These are phyloP conservation scores for Myrmecobius fasciatus DNA, from an alignment of 2,113 vertebrate species.

Conservation along the genomic window DNA sequence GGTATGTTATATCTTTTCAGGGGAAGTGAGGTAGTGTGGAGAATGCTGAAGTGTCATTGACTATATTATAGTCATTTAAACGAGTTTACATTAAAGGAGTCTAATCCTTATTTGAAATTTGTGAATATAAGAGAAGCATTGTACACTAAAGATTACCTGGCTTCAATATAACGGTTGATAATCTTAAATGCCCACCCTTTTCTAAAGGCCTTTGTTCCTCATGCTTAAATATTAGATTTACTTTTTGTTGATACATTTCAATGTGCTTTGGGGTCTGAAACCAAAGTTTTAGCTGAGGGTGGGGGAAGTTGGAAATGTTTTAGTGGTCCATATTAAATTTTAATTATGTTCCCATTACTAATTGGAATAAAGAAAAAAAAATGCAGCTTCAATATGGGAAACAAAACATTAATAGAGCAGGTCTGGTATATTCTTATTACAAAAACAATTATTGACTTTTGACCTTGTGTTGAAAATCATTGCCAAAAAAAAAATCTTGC, in stretches of 20 bases:
- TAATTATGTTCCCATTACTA: constrained; percentile 41
- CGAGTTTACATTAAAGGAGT: constrained; percentile 49
- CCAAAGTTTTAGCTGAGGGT: neutral
- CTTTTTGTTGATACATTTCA: constrained; percentile 44
- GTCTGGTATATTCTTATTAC: constrained; percentile 45
- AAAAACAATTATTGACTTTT: constrained; percentile 18
- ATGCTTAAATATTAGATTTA: constrained; percentile 50
- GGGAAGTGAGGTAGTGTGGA: neutral
- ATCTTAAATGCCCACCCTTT: constrained; percentile 32
- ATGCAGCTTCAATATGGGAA: neutral
- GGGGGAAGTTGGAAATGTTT: constrained; percentile 28
- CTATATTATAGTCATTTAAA: constrained; percentile 20
- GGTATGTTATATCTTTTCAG: neutral
- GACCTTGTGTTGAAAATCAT: constrained; percentile 20
- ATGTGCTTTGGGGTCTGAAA: constrained; percentile 31
- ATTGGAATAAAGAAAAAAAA: constrained; percentile 15
- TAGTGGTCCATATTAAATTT: constrained; percentile 60
- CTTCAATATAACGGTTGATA: constrained; percentile 57
- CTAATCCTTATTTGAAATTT: constrained; percentile 60
- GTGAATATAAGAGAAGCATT: constrained; percentile 44
- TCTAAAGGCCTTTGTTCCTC: constrained; percentile 62
- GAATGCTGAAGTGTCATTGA: constrained; percentile 62
- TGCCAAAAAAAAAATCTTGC: constrained; percentile 35
- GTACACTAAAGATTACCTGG: constrained; percentile 47
- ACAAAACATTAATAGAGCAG: neutral